Conservation (phyloP, 2,797 vertebrate genomes). For the Adelosebastes latens region DNA sequence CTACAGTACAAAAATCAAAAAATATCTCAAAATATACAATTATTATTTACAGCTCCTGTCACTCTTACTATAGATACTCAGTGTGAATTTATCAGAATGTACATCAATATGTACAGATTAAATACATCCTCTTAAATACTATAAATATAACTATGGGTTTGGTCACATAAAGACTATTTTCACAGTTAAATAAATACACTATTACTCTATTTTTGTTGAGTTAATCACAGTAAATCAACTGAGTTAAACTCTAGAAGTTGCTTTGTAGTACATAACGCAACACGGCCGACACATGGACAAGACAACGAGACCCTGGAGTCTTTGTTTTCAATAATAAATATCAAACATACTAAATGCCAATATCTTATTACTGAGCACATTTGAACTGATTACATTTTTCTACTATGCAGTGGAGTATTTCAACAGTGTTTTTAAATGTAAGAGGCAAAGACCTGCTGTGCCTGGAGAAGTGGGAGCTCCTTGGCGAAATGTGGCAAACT, state of each 20-base stretch:
- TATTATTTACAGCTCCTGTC: slow-evolving; percentile 82
- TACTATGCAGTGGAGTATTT: no score
- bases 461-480: background rate
- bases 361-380: background rate
- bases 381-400: no score
- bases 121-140: slow-evolving; percentile 81
- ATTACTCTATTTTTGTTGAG: slow-evolving; percentile 51
- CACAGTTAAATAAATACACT: slow-evolving; percentile 75
- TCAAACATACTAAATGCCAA: background rate
- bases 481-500: background rate
- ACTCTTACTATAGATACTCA: slow-evolving; percentile 78
- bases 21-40: slow-evolving; percentile 85
- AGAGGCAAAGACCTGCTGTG: slow-evolving; percentile 15
- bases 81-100: slow-evolving; percentile 82
- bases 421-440: slow-evolving; percentile 6
- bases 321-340: slow-evolving; percentile 30
- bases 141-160: slow-evolving; percentile 82
- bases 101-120: slow-evolving; percentile 84
- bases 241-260: slow-evolving; percentile 43
- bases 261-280: slow-evolving; percentile 48
- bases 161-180: slow-evolving; percentile 80
- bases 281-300: slow-evolving; percentile 48
- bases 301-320: slow-evolving; percentile 71
- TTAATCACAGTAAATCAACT: slow-evolving; percentile 47
- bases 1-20: slow-evolving; percentile 82